Base-by-base conservation (phyloP, 2,113 vertebrate species). In the Oreocharis arfaki region DNA sequence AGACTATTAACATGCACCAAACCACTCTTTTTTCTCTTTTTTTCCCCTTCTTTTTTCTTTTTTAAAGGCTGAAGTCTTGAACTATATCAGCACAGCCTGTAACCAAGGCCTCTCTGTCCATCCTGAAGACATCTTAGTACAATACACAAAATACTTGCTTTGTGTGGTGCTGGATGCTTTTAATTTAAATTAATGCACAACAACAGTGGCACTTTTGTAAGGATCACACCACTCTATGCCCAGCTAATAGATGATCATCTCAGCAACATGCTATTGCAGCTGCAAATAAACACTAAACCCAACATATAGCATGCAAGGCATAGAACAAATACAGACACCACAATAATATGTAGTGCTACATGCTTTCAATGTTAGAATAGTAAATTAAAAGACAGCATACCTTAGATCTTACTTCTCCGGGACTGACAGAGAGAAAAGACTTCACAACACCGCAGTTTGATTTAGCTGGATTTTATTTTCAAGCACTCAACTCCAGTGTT, bases 101-200 rank as follows among this genome's bases (percentile, higher is more conserved):
- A 90, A 84, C 86, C 68, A 96, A 93, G 59, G 76, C 64, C n/a
- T 27, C 77, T 94, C 85, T 90, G 64, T 84, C 71, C 55, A 49
- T 80, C 93, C 78, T 95, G 90, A 96, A 96, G 85, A 90, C 75
- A 83, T 52, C 50, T 57, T 52, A 90, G 71, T 16, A 96, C 92
- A 97, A 94, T 74, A 86, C 76, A 93, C 85, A 96, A 89, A 96
- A 84, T 24, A 84, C 84, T 96, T 86, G 47, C 95, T 94, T 97
- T 97, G 95, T 96, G 82, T 83, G 16, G 30, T 41, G 52, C 55
- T 90, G 74, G 75, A 80, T 80, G 79, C 41, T 77, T 90, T 95
- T 81, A 84, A 75, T 95, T 93, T 92, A 78, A 92, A 93, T 70
- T 60, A 70, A 95, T 47, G 59, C 47, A 33, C 42, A 70, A 47